These are phyloP conservation scores for Brienomyrus brachyistius DNA, from an alignment of 2,113 vertebrate genomes.

Conservation along the genomic window DNA sequence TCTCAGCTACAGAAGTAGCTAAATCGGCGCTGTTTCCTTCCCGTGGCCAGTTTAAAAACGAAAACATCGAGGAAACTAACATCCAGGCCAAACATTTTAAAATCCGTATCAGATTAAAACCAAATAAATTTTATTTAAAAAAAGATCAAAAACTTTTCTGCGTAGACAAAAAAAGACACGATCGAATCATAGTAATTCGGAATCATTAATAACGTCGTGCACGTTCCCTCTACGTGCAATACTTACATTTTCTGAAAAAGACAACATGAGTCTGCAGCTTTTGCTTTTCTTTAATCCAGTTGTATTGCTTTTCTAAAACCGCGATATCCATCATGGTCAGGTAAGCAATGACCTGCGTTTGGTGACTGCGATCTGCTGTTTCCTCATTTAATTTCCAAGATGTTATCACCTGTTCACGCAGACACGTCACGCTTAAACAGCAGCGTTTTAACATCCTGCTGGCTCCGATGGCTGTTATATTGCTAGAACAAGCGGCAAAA, in stretches of 20 bases:
- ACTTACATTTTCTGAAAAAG: constrained; percentile 64
- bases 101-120: background rate
- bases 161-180: background rate
- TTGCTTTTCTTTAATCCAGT: constrained; percentile 60
- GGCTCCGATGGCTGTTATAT: constrained; percentile 9
- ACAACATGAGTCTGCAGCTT: constrained; percentile 58
- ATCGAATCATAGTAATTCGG: background rate
- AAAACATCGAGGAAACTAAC: background rate
- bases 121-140: background rate
- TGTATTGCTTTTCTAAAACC: constrained; percentile 65
- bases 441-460: constrained; percentile 51
- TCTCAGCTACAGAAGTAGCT: background rate
- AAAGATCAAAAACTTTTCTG: background rate
- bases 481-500: background rate
- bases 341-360: constrained; percentile 40
- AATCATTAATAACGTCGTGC: background rate
- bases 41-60: background rate
- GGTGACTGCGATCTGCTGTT: constrained; percentile 50
- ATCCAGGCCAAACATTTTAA: background rate
- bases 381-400: constrained; percentile 47
- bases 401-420: constrained; percentile 54
- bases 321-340: constrained; percentile 65
- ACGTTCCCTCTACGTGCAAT: background rate
- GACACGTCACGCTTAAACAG: constrained; percentile 51
- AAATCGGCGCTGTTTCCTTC: background rate